These are phyloP conservation scores for Triplophysa dalaica DNA, from an alignment of 2,113 vertebrate species.

Conservation along the genomic window DNA sequence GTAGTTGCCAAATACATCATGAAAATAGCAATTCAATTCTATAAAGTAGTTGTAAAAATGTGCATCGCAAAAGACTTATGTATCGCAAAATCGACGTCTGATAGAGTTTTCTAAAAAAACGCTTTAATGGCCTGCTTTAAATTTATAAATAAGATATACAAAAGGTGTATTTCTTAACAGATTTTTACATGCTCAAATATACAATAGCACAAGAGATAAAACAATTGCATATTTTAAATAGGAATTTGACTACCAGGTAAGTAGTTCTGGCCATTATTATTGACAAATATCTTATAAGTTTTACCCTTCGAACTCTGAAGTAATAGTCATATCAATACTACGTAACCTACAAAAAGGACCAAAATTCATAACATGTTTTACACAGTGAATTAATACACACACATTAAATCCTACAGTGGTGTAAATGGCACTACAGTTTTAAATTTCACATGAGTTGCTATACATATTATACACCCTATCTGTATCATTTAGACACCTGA, in stretches of 20 bases:
- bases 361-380: constrained; percentile 70
- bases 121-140: constrained; percentile 45
- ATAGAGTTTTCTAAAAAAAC: not conserved
- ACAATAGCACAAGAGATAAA: constrained; percentile 58
- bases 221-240: constrained; percentile 54
- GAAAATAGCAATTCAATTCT: constrained; percentile 43
- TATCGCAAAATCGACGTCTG: not conserved
- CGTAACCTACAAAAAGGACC: constrained; percentile 69
- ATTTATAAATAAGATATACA: constrained; percentile 41
- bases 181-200: constrained; percentile 58
- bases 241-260: constrained; percentile 57
- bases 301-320: constrained; percentile 49
- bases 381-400: constrained; percentile 4
- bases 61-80: not conserved
- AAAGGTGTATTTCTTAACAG: constrained; percentile 60
- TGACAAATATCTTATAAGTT: constrained; percentile 50
- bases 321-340: constrained; percentile 44
- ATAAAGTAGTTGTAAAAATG: constrained; percentile 19
- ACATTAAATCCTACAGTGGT: not conserved
- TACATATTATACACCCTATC: constrained; percentile 3
- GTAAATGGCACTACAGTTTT: constrained; percentile 11
- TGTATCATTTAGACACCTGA: constrained; percentile 8
- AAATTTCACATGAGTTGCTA: constrained; percentile 12
- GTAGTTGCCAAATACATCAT: constrained; percentile 65
- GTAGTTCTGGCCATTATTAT: constrained; percentile 62